Evolutionary conservation across 2,888 invertebrate genomes (phyloP), one percentile per base, ranked within the genome.

Genomic region (Phortica magna): DNA sequence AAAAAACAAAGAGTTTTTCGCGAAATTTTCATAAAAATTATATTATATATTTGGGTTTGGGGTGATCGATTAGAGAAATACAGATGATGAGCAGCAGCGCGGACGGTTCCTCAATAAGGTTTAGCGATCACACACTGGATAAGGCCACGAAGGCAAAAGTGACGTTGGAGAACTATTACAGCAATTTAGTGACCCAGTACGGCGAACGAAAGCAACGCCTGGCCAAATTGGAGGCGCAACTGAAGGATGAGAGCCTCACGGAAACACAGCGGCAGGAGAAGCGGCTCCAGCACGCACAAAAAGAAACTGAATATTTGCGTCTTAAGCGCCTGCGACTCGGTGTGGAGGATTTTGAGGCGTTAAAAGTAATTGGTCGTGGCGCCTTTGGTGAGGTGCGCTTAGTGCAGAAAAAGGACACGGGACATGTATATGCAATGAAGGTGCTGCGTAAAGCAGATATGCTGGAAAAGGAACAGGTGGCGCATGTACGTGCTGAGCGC

Each of bases 351-450:
- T 99, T 99, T 91, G 99, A 99, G 92, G 98, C 99, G 14, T 94
- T 99, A 78, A 99, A 99, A 93, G 91, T 98, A 81, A 97, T 97
- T 88, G 98, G 97, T n/a, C 94, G 97, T 83, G 98, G 97, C 64
- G 98, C 97, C 68, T 98, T 98, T 90, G 97, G 98, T 41, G 97
- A 98, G 93, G 99, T 99, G 76, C 95, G 99, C 82, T 94, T 99
- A 78, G 99, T 99, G 75, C 99, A 99, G 93, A 99, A 99, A 93
- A 98, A 98, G 92, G 99, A 99, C 92, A 99, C 99, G 1, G 99
- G 99, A 5, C 99, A 99, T 93, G 98, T 99, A 73, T 99, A 99
- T 92, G 99, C 99, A 57, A 99, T 99, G 99, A 99, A 99, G 93
- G 99, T 99, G 90, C 94, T 99, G 76, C 94, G 99, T 82, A 99